phyloP scores from a whole-genome alignment of 2,888 invertebrate genomes.

The Polydesmus complanatus region DNA sequence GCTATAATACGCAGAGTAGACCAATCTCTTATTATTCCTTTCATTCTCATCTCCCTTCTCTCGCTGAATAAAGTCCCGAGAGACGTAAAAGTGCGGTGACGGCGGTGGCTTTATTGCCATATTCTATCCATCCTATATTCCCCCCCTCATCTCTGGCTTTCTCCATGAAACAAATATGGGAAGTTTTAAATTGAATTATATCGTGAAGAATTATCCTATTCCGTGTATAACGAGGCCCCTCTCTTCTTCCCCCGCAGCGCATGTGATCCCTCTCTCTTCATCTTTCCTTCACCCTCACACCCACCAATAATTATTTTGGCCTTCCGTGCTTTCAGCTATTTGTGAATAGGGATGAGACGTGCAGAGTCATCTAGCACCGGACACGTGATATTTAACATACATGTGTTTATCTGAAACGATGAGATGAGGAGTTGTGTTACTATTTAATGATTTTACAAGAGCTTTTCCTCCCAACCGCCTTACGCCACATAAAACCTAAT shows the following conservation, averaged over 20 bases:
- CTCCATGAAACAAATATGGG: conserved; percentile 10
- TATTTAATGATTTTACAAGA: background rate
- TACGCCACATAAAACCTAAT: background rate
- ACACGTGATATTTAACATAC: conserved; percentile 9
- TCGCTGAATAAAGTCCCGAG: conserved; percentile 7
- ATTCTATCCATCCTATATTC: background rate
- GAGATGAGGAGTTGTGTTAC: background rate
- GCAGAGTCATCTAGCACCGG: background rate
- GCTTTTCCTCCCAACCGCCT: background rate
- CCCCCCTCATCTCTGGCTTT: background rate
- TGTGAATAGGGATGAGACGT: background rate
- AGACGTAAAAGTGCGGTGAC: conserved; percentile 6
- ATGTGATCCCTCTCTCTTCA: background rate
- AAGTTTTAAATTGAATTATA: conserved; percentile 13
- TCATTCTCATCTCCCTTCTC: background rate
- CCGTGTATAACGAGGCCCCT: no score
- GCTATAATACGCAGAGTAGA: no score
- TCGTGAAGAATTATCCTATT: background rate
- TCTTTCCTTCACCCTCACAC: background rate
- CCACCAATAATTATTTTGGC: background rate
- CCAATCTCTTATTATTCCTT: background rate
- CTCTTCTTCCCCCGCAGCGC: no score
- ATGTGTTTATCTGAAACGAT: background rate
- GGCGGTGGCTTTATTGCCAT: conserved; percentile 12
- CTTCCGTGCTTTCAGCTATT: background rate